A percentile compares a stretch with the other conserved stretches of the same genome.
phyloP scores from a whole-genome alignment of 2,888 invertebrate genomes.

The Rhaphigaster nebulosa region DNA sequence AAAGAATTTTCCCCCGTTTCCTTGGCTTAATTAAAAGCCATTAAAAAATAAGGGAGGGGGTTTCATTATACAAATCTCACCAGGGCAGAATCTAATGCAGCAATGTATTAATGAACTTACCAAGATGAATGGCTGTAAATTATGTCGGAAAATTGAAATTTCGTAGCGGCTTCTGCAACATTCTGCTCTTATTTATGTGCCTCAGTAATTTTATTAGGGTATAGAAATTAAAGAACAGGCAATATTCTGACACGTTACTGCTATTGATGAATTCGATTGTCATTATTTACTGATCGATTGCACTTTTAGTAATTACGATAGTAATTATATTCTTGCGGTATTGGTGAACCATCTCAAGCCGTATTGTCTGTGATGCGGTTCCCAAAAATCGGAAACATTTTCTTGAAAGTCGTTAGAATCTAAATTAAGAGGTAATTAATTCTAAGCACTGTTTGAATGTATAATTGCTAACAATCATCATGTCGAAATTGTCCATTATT shows the following conservation, averaged over 20 bases:
- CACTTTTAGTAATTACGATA: no score
- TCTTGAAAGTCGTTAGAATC: no score
- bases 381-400: no score
- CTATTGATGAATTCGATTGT: neutral
- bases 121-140: conserved; percentile 26
- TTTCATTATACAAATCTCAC: conserved; percentile 32
- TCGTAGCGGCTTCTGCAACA: neutral
- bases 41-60: conserved; percentile 25
- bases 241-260: neutral
- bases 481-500: no score
- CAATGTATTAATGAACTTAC: conserved; percentile 40
- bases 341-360: no score
- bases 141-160: conserved; percentile 4
- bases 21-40: conserved; percentile 35
- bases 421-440: no score
- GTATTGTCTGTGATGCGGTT: no score
- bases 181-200: neutral
- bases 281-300: no score
- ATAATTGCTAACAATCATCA: no score
- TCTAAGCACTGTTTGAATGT: no score
- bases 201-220: neutral
- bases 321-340: no score
- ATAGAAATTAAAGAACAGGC: neutral
- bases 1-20: conserved; percentile 42
- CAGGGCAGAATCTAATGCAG: conserved; percentile 23